Evolutionary conservation across 2,113 vertebrate species (phyloP), one percentile per base, ranked within the genome.

Genomic region (Mus spicilegus): DNA sequence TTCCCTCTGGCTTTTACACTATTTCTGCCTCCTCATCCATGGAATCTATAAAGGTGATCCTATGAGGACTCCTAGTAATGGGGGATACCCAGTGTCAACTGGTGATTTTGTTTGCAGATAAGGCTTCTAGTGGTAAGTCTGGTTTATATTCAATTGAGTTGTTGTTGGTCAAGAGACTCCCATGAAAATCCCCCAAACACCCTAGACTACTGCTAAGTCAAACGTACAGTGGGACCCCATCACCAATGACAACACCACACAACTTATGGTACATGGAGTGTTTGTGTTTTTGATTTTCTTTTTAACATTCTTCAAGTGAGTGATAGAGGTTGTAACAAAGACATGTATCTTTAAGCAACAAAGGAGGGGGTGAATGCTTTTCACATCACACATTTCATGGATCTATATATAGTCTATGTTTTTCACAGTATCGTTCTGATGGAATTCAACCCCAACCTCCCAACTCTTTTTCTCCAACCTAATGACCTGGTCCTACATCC

Each of bases 381-480:
- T 51, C 63, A 12, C 73, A 70, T 67, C 19, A 67, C 46, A 58
- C 73, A 54, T 63, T 86, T 91, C 77, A 46, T 13, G 20, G 63
- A 4, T 65, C 28, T 36, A 2, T 70, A 70, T 86, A 5, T 10
- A 33, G 5, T 63, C 16, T 73, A 7, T 69, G 75, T 19, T 30
- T 89, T 58, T 94, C 85, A 75, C 61, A 75, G 30, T 46, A 91
- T 93, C 24, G 22, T 69, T 69, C 42, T 33, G 20, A 49, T 46
- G 12, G 76, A 82, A 78, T 49, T 26, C 49, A 61, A 10, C 16
- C 67, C 33, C 28, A n/a, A 14, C 5, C 90, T 4, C 61, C 2
- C 8, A 3, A 33, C 69, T 76, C 26, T 58, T 22, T 51, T 2
- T 30, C 17, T 88, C 39, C 4, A 30, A 12, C 7, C 46, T 36